Base-by-base conservation (phyloP, 2,113 vertebrate genomes). In the Enhydra lutris region DNA sequence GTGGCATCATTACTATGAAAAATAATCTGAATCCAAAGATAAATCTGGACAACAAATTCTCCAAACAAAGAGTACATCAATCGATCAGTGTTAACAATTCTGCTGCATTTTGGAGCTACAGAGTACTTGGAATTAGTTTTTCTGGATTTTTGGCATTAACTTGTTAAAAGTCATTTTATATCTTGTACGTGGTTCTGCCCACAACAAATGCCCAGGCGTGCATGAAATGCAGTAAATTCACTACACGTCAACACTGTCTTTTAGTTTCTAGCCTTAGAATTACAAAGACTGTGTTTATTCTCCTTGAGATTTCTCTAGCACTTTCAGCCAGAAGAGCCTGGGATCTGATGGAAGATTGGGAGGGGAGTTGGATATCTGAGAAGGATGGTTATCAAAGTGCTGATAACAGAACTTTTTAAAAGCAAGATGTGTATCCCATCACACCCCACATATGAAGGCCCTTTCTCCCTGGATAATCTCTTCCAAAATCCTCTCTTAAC, bases 11-110 rank as follows among this genome's bases (percentile, higher is more conserved):
- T 95, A 92, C 86, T 89, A 63, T 57, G 57, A 47, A 34, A 97
- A 98, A 97, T 97, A 95, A 97, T 96, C 93, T 96, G 95, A 89
- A 98, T 97, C 82, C 96, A 97, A 95, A 91, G 97, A 97, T 82
- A 74, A 79, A 97, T 91, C 95, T 45, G 97, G 94, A 98, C 94
- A 98, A 98, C 98, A 98, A 98, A 97, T 94, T 93, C 97, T 98
- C 98, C 98, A 97, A 98, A 98, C 99, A 93, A 87, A 95, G 98
- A 99, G 96, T 57, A 82, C 69, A 98, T 97, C 98, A 98, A 98
- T 97, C 98, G 97, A 99, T 98, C 98, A 96, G 67, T 97, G 98
- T 97, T 95, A 94, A 98, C 97, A 98, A 98, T 98, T 98, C 92
- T 97, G 98, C 98, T 98, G 98, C 98, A 96, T 92, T 94, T 94